Percentiles rank a stretch among this genome's conserved stretches.
Conservation (phyloP, 2,113 vertebrate genomes). For the Clarias gariepinus region DNA sequence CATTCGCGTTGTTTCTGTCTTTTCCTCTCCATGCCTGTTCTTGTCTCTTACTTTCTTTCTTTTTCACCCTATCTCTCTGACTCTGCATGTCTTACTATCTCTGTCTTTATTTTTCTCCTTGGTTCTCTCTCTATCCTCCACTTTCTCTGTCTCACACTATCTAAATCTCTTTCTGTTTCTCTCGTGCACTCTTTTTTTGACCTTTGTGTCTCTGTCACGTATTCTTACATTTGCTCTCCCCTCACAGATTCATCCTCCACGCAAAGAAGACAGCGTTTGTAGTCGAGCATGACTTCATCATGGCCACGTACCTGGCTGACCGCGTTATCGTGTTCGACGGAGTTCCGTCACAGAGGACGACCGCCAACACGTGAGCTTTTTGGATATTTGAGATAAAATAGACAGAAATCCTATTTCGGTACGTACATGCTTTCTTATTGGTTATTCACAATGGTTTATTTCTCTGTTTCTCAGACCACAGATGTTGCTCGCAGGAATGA, state of each 20-base stretch:
- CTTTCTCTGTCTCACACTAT: background rate
- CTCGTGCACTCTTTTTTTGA: background rate
- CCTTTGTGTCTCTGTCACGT: background rate
- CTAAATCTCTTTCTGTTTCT: background rate
- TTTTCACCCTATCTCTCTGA: background rate
- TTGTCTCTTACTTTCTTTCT: too few relatives aligned
- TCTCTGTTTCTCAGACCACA: constrained; percentile 79
- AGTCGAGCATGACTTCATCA: constrained; percentile 98
- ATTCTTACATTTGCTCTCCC: background rate
- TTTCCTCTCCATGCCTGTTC: background rate
- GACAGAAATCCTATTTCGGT: background rate
- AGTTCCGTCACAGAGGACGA: constrained; percentile 84
- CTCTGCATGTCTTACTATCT: background rate
- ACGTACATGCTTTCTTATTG: background rate
- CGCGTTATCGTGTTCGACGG: constrained; percentile 98
- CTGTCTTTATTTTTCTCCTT: background rate
- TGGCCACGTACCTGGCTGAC: constrained; percentile 97
- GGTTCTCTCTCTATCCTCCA: background rate
- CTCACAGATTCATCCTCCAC: constrained; percentile 92
- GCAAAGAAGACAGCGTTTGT: constrained; percentile 98
- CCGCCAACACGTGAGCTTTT: constrained; percentile 88
- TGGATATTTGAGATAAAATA: background rate
- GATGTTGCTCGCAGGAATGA: constrained; percentile 94
- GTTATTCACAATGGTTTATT: background rate
- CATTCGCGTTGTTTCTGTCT: background rate